Conservation (phyloP, 2,888 invertebrate genomes). For the Hartigia nigra region DNA sequence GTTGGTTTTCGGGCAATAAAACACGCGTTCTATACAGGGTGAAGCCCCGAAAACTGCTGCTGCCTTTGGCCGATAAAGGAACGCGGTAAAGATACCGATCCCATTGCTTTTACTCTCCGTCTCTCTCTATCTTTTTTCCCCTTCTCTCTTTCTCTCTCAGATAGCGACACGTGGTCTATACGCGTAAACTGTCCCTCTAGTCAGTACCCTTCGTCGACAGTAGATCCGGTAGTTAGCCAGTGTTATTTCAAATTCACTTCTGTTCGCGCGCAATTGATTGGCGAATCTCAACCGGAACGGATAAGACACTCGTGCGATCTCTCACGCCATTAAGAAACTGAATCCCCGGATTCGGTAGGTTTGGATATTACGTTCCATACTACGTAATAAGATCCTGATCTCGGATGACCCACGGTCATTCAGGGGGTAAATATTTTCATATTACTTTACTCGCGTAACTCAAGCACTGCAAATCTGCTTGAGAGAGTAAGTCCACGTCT, state of each 20-base stretch:
- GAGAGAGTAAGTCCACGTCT: conserved; percentile 38
- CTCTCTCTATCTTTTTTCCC: not conserved
- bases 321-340: conserved; percentile 35
- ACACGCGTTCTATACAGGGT: conserved; percentile 64
- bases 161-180: not conserved
- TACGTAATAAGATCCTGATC: conserved; percentile 60
- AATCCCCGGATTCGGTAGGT: conserved; percentile 39
- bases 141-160: conserved; percentile 13
- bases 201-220: not conserved
- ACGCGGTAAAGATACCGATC: conserved; percentile 57
- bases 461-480: conserved; percentile 54
- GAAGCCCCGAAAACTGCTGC: conserved; percentile 48
- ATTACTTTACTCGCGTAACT: conserved; percentile 62
- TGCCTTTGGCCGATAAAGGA: conserved; percentile 61
- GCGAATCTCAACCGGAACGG: not conserved
- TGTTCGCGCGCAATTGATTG: not conserved
- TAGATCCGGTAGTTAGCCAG: not conserved
- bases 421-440: conserved; percentile 63
- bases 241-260: not conserved
- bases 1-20: conserved; percentile 74
- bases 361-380: conserved; percentile 54
- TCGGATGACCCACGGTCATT: conserved; percentile 59
- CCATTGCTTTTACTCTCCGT: conserved; percentile 38
- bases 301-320: conserved; percentile 4
- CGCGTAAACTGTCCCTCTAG: not conserved